A percentile compares a stretch with the other conserved stretches of the same genome.
phyloP scores from a whole-genome alignment of 1,140 invertebrate species.

The Drosophila rufa region DNA sequence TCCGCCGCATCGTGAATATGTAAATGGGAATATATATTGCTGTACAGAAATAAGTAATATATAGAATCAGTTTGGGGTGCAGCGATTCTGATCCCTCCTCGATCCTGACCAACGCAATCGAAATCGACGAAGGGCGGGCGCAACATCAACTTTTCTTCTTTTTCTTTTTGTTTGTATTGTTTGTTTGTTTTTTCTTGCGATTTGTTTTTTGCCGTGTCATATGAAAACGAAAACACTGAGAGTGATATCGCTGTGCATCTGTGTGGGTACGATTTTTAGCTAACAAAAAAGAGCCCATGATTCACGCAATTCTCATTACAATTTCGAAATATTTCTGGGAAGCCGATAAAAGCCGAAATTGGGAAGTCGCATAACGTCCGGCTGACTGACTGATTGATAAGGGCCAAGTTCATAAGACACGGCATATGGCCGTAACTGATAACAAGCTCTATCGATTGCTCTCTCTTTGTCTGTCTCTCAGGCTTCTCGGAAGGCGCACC shows the following conservation, averaged over 20 bases:
- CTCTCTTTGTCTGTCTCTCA: neutral
- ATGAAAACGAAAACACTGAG: conserved; percentile 8
- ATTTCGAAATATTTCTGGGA: neutral
- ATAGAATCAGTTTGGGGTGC: neutral
- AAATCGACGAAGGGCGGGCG: conserved; percentile 40
- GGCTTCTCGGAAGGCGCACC: neutral
- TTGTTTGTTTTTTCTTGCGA: neutral
- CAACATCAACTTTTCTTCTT: conserved; percentile 14
- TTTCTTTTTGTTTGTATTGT: conserved; percentile 19
- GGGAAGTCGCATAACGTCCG: conserved; percentile 21
- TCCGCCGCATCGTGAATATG: neutral
- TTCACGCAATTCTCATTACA: conserved; percentile 16
- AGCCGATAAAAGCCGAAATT: conserved; percentile 2
- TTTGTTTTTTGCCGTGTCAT: conserved; percentile 34
- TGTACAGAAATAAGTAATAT: too few relatives aligned
- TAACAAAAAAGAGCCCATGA: conserved; percentile 7
- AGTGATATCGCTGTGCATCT: conserved; percentile 18
- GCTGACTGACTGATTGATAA: conserved; percentile 19
- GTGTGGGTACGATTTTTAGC: conserved; percentile 15
- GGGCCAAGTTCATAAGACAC: conserved; percentile 17
- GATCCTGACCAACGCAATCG: conserved; percentile 56
- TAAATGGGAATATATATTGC: neutral
- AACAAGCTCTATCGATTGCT: conserved; percentile 8
- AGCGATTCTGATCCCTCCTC: conserved; percentile 2
- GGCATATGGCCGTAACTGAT: conserved; percentile 30